These are phyloP conservation scores for Saccostrea echinata DNA, from an alignment of 1,140 invertebrate genomes.

Conservation along the genomic window DNA sequence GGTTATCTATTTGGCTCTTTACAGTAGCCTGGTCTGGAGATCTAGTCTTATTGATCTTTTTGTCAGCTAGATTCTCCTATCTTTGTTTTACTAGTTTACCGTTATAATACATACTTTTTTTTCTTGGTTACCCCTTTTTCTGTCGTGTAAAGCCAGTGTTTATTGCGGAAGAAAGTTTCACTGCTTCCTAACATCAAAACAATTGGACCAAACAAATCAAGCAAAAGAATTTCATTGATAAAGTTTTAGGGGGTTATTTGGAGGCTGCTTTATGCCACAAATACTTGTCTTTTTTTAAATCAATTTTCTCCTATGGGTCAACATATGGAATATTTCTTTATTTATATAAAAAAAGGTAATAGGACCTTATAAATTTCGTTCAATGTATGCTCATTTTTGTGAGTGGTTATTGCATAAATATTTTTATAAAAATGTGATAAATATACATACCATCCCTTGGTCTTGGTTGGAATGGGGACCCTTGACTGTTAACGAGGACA, in stretches of 20 bases:
- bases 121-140: neutral
- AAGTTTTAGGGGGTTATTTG: too few relatives aligned
- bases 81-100: neutral
- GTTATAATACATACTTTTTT: neutral
- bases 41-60: neutral
- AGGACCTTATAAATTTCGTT: too few relatives aligned
- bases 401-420: too few relatives aligned
- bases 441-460: neutral
- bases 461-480: neutral
- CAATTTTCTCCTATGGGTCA: too few relatives aligned
- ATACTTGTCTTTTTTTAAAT: too few relatives aligned
- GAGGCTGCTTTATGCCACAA: too few relatives aligned
- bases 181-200: neutral
- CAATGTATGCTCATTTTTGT: too few relatives aligned
- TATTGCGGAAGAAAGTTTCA: constrained; percentile 4
- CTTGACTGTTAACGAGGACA: neutral
- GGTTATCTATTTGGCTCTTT: neutral
- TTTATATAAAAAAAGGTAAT: too few relatives aligned
- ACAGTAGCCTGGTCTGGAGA: neutral
- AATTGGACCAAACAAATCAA: neutral
- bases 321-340: too few relatives aligned
- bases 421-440: neutral
- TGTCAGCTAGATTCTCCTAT: neutral
- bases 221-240: neutral
- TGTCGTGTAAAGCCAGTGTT: neutral